These are phyloP conservation scores for Megathymus violae DNA, from an alignment of 1,140 invertebrate species.

Conservation along the genomic window DNA sequence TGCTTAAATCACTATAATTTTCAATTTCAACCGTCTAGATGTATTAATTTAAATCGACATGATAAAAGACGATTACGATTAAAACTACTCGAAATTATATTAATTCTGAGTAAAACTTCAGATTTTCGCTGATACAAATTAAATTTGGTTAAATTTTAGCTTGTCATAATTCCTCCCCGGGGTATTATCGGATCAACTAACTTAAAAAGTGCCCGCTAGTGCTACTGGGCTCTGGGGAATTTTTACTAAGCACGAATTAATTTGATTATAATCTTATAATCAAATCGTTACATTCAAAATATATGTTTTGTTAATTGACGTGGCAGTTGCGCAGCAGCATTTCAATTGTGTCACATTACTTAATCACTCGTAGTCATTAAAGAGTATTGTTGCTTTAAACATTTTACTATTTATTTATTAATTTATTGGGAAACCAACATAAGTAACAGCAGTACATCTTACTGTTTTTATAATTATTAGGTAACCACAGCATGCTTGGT, in stretches of 20 bases:
- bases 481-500: too few species aligned
- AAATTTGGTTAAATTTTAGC: conserved; percentile 13
- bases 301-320: background rate
- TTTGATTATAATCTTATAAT: conserved; percentile 5
- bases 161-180: conserved; percentile 22
- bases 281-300: background rate
- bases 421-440: too few species aligned
- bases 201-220: conserved; percentile 7
- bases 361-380: too few species aligned
- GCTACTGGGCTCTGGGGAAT: conserved; percentile 2
- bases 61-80: background rate
- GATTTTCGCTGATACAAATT: background rate
- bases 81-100: background rate
- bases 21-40: too few species aligned
- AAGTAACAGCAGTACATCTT: too few species aligned
- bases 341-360: too few species aligned
- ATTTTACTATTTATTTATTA: too few species aligned
- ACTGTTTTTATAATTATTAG: too few species aligned
- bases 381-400: too few species aligned
- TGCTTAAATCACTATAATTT: too few species aligned
- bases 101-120: background rate
- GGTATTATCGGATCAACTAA: conserved; percentile 23
- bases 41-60: too few species aligned
- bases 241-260: conserved; percentile 6
- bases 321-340: too few species aligned